phyloP scores from a whole-genome alignment of 92 coral and sea anemone genomes.

The Phenganax subtilis region DNA sequence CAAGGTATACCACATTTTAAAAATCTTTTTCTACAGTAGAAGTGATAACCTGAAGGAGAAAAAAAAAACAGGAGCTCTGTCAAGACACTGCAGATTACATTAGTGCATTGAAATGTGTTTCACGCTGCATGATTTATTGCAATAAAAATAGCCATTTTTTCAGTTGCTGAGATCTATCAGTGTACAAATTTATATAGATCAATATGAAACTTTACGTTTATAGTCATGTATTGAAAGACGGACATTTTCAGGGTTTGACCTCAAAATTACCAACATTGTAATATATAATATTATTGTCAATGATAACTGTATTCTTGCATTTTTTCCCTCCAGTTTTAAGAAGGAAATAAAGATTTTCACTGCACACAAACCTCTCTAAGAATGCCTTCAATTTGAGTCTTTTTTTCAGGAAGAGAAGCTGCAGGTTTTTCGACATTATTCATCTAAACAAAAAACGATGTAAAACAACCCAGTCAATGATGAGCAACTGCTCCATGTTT shows the following conservation, averaged over 20 bases:
- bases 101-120: no score
- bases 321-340: background rate
- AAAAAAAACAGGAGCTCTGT: background rate
- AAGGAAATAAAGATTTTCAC: background rate
- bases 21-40: background rate
- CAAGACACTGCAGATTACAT: no score
- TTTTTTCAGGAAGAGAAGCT: constrained; percentile 8
- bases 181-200: no score
- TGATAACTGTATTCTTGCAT: no score
- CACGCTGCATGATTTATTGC: no score
- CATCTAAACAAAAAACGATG: background rate
- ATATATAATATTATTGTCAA: no score
- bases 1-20: background rate
- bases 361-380: constrained; percentile 24
- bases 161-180: no score
- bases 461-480: background rate
- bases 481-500: background rate
- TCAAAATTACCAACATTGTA: no score
- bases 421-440: background rate
- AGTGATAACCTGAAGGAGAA: background rate
- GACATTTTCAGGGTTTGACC: no score
- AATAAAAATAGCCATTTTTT: no score
- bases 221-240: no score
- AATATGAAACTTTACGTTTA: no score
- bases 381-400: constrained; percentile 28